phyloP scores from a whole-genome alignment of 2,797 vertebrate genomes.

The Melanotaenia parkinsoni region DNA sequence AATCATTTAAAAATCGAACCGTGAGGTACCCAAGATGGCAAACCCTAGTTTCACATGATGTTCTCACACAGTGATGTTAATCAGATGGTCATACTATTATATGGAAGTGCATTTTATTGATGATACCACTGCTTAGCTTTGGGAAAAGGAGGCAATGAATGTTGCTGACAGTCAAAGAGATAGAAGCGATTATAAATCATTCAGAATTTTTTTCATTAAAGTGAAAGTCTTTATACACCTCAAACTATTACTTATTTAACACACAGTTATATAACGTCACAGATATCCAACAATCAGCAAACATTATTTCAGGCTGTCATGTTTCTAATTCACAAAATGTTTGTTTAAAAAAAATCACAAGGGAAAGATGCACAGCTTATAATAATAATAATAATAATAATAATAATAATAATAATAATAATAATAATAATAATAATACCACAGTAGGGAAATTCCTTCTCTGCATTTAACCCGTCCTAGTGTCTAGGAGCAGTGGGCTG shows the following conservation, averaged over 20 bases:
- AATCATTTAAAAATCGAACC: too few relatives aligned
- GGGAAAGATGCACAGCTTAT: neutral
- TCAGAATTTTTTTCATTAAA: conserved; percentile 12
- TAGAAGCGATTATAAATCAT: neutral
- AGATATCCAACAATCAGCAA: neutral
- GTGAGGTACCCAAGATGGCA: too few relatives aligned
- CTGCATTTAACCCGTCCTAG: too few relatives aligned
- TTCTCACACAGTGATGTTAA: too few relatives aligned
- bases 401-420: too few relatives aligned
- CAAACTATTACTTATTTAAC: conserved; percentile 4
- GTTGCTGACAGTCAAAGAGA: too few relatives aligned
- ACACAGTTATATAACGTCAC: neutral
- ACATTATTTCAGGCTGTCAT: neutral
- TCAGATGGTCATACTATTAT: too few relatives aligned
- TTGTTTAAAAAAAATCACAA: neutral
- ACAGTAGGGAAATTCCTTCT: too few relatives aligned
- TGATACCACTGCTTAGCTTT: conserved; percentile 2
- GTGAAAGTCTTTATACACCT: neutral
- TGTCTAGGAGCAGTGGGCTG: too few relatives aligned
- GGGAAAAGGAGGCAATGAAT: neutral
- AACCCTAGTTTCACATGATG: too few relatives aligned
- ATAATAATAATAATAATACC: too few relatives aligned
- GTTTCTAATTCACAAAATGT: neutral
- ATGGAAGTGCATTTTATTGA: neutral
- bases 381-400: too few relatives aligned